Percentiles rank a stretch among this genome's conserved stretches.
Evolutionary conservation across 2,888 invertebrate species (phyloP).

Genomic region (Erebia epiphron): DNA sequence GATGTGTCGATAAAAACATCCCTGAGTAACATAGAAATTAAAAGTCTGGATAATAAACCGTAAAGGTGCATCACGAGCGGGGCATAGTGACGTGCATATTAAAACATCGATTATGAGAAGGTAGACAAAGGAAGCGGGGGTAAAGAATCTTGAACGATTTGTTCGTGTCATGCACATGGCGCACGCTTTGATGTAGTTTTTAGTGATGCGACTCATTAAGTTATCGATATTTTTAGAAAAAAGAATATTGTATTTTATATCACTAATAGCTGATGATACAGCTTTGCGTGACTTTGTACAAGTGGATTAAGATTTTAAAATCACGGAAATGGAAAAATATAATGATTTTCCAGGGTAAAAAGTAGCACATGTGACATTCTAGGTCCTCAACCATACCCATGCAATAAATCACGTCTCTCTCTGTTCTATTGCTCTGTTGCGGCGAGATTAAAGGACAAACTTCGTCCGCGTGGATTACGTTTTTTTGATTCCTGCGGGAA

Average conservation of each 20-base stretch:
- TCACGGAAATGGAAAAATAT: too few relatives aligned
- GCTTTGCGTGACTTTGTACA: too few relatives aligned
- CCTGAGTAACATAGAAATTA: slow-evolving; percentile 30
- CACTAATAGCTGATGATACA: too few relatives aligned
- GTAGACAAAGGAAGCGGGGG: slow-evolving; percentile 40
- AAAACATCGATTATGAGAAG: slow-evolving; percentile 42
- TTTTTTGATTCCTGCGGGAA: too few relatives aligned
- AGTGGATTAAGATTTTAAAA: too few relatives aligned
- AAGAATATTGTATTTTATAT: background rate
- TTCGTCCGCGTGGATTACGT: too few relatives aligned
- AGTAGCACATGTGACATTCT: too few relatives aligned
- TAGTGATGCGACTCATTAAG: slow-evolving; percentile 26
- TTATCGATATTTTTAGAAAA: slow-evolving; percentile 18
- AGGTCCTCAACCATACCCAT: too few relatives aligned
- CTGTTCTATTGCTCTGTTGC: too few relatives aligned
- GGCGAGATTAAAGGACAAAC: too few relatives aligned
- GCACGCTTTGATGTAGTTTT: slow-evolving; percentile 37
- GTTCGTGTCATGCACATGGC: slow-evolving; percentile 40
- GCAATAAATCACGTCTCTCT: too few relatives aligned
- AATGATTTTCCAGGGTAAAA: too few relatives aligned
- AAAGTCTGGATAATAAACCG: slow-evolving; percentile 36
- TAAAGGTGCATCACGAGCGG: slow-evolving; percentile 34
- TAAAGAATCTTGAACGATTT: slow-evolving; percentile 40
- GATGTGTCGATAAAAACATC: slow-evolving; percentile 19
- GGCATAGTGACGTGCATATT: slow-evolving; percentile 43